Percentiles rank a stretch among this genome's conserved stretches.
These are phyloP conservation scores for Spheniscus mendiculus DNA, from an alignment of 2,113 vertebrate species.

Conservation along the genomic window DNA sequence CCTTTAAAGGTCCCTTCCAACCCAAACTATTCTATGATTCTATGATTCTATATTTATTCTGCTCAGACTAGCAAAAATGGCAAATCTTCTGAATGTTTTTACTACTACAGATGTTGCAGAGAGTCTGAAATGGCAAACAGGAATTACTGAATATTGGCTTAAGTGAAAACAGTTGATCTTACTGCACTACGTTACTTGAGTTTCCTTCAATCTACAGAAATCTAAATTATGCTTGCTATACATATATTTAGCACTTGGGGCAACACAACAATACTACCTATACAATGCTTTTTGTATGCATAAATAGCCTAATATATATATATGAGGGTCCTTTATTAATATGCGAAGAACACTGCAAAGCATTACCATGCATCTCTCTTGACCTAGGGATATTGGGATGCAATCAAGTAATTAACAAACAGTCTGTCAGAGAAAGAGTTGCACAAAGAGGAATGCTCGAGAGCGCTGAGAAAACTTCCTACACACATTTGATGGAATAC, in stretches of 20 bases:
- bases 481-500: neutral
- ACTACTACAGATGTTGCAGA: neutral
- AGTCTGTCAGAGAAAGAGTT: neutral
- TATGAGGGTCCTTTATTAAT: neutral
- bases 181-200: neutral
- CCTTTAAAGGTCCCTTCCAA: too few species aligned
- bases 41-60: neutral
- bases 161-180: neutral
- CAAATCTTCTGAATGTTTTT: neutral
- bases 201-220: neutral
- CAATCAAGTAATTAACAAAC: neutral
- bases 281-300: neutral
- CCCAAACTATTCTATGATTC: too few species aligned
- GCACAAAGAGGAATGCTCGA: neutral
- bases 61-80: neutral
- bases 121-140: neutral
- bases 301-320: neutral
- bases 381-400: neutral
- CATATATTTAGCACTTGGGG: neutral
- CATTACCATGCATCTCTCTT: neutral
- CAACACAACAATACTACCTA: neutral
- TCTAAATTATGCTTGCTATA: neutral
- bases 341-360: neutral
- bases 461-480: neutral
- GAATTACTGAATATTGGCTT: neutral